Evolutionary conservation across 2,113 vertebrate genomes (phyloP).

Genomic region (Rhinolophus sinicus): DNA sequence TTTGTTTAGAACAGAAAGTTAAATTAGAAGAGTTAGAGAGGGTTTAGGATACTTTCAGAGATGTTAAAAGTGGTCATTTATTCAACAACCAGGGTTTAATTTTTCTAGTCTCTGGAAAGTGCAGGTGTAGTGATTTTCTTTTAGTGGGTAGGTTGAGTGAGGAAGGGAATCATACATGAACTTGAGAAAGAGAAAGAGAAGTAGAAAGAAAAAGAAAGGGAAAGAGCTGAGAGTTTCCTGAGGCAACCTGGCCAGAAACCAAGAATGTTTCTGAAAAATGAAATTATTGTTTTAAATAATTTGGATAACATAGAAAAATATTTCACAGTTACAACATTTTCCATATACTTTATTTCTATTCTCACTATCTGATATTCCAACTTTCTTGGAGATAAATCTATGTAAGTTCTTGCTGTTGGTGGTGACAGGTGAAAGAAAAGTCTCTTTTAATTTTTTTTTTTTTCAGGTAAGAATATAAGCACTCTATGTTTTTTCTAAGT

Average conservation of each 20-base stretch:
- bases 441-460: not conserved
- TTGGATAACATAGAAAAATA: conserved; percentile 8
- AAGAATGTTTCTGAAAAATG: conserved; percentile 32
- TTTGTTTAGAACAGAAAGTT: not conserved
- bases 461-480: conserved; percentile 5
- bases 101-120: conserved; percentile 36
- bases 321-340: not conserved
- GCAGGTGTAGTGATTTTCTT: not conserved
- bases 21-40: not conserved
- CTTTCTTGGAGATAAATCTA: conserved; percentile 28
- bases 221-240: not conserved
- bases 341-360: not conserved
- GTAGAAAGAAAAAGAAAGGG: not conserved
- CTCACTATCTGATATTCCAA: not conserved
- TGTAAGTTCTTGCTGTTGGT: not conserved
- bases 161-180: not conserved
- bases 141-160: accelerated
- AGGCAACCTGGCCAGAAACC: not conserved
- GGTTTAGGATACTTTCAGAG: not conserved
- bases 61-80: not conserved
- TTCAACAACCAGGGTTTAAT: not conserved
- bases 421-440: not conserved
- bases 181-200: not conserved
- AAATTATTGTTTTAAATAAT: conserved; percentile 9
- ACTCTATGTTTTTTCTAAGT: not conserved